phyloP scores from a whole-genome alignment of 1,140 invertebrate species.

The Nomia melanderi region DNA sequence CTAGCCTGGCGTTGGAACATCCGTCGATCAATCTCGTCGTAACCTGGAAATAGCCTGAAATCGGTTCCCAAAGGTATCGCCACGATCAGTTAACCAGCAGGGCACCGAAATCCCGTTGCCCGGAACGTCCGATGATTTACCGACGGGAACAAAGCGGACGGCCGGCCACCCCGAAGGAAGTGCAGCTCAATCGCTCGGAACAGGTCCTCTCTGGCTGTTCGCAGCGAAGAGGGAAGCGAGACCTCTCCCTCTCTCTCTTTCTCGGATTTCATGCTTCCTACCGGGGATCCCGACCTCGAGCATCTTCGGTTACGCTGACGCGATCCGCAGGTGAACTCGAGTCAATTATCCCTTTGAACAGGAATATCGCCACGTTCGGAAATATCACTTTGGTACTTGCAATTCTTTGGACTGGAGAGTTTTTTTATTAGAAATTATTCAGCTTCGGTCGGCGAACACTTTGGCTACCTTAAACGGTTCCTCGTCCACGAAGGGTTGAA shows the following conservation, averaged over 20 bases:
- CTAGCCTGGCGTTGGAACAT: background rate
- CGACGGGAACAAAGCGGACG: slow-evolving; percentile 29
- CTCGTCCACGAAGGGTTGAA: too few relatives aligned
- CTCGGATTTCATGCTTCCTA: slow-evolving; percentile 27
- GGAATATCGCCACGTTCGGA: too few relatives aligned
- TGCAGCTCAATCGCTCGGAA: slow-evolving; percentile 47
- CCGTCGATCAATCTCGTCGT: background rate
- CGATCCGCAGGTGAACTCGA: slow-evolving; percentile 8
- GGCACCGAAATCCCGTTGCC: slow-evolving; percentile 2
- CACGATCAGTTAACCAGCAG: background rate
- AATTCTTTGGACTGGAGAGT: too few relatives aligned
- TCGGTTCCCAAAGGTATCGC: background rate
- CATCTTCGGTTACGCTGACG: slow-evolving; percentile 28
- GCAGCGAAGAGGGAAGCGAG: slow-evolving; percentile 13
- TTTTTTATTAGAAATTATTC: too few relatives aligned
- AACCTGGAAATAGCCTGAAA: background rate
- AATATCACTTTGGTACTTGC: too few relatives aligned
- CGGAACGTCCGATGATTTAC: slow-evolving; percentile 42
- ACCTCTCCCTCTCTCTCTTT: slow-evolving; percentile 36
- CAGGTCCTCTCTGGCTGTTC: slow-evolving; percentile 26
- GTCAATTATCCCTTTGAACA: slow-evolving; percentile 19
- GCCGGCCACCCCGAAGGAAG: slow-evolving; percentile 40
- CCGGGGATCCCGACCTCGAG: background rate
- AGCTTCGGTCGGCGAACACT: too few relatives aligned
- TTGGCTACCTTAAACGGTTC: too few relatives aligned